These are phyloP conservation scores for Anabacerthia variegaticeps DNA, from an alignment of 2,797 vertebrate species.

Conservation along the genomic window DNA sequence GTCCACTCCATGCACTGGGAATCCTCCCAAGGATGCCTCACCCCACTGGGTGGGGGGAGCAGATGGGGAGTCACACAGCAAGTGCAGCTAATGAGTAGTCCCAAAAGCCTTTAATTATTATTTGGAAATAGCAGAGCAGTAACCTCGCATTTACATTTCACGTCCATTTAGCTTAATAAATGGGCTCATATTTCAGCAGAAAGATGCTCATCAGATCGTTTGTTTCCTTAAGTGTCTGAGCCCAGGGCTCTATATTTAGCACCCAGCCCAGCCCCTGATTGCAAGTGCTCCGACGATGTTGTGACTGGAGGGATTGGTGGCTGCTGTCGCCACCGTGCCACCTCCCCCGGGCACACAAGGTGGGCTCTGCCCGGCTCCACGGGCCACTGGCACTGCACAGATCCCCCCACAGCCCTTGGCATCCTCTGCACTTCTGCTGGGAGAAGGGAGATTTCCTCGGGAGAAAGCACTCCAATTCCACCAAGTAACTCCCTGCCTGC, in stretches of 20 bases:
- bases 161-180: constrained; percentile 53
- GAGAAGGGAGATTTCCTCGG: fast-evolving
- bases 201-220: constrained; percentile 55
- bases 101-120: constrained; percentile 41
- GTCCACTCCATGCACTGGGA: fast-evolving
- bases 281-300: background rate
- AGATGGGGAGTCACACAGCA: background rate
- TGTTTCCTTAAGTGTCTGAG: constrained; percentile 23
- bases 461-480: fast-evolving
- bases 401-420: background rate
- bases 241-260: constrained; percentile 44
- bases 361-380: background rate
- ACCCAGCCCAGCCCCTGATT: background rate
- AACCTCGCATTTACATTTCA: constrained; percentile 41
- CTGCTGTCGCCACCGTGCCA: background rate
- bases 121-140: constrained; percentile 33
- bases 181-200: constrained; percentile 16
- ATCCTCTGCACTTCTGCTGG: background rate
- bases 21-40: background rate
- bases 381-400: background rate
- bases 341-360: fast-evolving
- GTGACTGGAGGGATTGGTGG: background rate
- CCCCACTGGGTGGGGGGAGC: fast-evolving
- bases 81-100: background rate
- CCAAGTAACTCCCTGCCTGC: fast-evolving